Evolutionary conservation across 2,888 invertebrate genomes (phyloP), one percentile per base, ranked within the genome.

Genomic region (Lasioglossum leucozonium): DNA sequence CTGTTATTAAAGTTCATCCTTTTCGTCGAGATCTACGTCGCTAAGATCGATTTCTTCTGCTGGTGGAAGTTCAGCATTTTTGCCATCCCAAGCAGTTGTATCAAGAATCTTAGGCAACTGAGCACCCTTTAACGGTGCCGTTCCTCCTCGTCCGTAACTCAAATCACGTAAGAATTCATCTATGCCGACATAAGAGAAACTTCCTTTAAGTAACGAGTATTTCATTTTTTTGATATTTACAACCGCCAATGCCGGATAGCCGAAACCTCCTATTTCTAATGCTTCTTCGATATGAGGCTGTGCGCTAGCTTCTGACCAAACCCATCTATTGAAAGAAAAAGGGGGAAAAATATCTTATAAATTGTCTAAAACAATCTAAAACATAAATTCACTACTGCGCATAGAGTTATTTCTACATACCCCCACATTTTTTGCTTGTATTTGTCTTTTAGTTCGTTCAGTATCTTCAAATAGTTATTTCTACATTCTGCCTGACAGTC

Each of bases 191-290:
- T 97, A 97, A 0, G 98, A 98, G 96, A 99, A 99, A 37, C 99
- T 98, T 18, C 99, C 99, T 91, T 98, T 96, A 2, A 99, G 96
- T 11, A 98, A 96, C 0, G 99, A 98, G 96, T 98, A 99, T 95
- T 99, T 99, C 97, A 99, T 98, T 95, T 99, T 99, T 95, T 99
- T 98, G 22, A 97, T 97, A 95, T 99, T 99, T 81, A 99, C 97
- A 30, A 99, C 99, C 10, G 99, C 99, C 97, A 99, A 97, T 0
- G 99, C 99, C 2, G 99, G 99, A 95, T 99, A 99, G 16, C 99
- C 99, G 95, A 99, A 99, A 10, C 97, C 99, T 87, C 99, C 99
- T 89, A 99, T 97, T 94, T 99, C 99, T 55, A 99, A 95, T 0
- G 98, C 97, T 87, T 97, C 97, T 95, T 99, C 99, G 30, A 99